phyloP scores from a whole-genome alignment of 2,113 vertebrate species.

The Gavialis gangeticus region DNA sequence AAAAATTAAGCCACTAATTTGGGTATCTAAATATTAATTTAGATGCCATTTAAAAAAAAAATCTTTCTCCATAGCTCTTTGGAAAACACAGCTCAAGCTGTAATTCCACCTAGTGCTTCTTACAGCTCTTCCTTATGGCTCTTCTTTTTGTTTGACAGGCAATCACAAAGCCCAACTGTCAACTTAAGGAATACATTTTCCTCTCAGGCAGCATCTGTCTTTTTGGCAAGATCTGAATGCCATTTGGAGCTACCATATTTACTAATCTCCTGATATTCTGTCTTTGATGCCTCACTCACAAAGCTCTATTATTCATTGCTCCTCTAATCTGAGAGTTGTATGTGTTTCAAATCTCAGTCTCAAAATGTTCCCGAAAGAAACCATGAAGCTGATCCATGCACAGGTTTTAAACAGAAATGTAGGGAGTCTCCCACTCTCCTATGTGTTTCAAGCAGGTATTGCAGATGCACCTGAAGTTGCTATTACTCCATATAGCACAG shows the following conservation, averaged over 20 bases:
- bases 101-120: constrained; percentile 24
- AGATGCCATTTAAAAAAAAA: background rate
- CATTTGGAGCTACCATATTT: constrained; percentile 6
- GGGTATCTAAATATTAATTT: background rate
- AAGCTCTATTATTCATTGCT: background rate
- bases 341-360: background rate
- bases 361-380: background rate
- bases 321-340: background rate
- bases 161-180: constrained; percentile 24
- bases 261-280: background rate
- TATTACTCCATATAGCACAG: constrained; percentile 2
- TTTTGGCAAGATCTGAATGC: constrained; percentile 6
- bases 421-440: background rate
- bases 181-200: constrained; percentile 19
- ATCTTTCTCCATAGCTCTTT: background rate
- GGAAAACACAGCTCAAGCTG: background rate
- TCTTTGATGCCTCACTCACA: background rate
- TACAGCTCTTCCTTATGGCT: background rate
- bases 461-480: background rate
- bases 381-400: background rate
- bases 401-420: background rate
- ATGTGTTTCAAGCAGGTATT: background rate
- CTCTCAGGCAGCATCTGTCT: constrained; percentile 1
- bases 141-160: background rate
- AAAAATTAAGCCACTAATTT: constrained; percentile 16